Evolutionary conservation across 2,797 vertebrate species (phyloP), one percentile per base, ranked within the genome.

Genomic region (Lacerta agilis): DNA sequence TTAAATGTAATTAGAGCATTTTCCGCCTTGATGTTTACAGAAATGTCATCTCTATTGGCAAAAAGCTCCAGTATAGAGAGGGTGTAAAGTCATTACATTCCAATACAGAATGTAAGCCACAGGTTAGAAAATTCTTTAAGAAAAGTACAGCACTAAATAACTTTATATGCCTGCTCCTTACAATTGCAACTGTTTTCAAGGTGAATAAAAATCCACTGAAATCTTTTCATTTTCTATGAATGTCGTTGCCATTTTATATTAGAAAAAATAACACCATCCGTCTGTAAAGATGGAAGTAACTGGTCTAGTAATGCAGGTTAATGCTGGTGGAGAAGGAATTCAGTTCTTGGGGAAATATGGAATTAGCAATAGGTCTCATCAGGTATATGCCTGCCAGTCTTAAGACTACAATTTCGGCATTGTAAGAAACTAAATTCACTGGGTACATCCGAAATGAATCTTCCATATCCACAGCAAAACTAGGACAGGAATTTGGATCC

Each of bases 211-310:
- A 69, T 86, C 4, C 1, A 6, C 0, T 69, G 2, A 17, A 80
- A 13, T 69, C 27, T 71, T 82, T 79, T n/a, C 8, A 25, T 86
- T 91, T 86, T 64, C 15, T 87, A 3, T 27, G 79, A 6, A 88
- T 29, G 61, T 86, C 4, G 13, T 89, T 88, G 27, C 64, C 23
- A n/a, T 0, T 29, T 61, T 67, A 33, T 78, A 84, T 45, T 85
- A 76, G 75, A 72, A 38, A 29, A 23, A 0, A 81, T 82, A 13
- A 71, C 29, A 64, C 18, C 13, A 0, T 81, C 71, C 17, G 55
- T 38, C 61, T 64, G 61, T 8, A 2, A 88, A 91, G 94, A 90
- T 33, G 67, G 58, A 89, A 83, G 79, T 81, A 85, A 77, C 20
- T 85, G 29, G 1, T 71, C 43, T 17, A 8, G 85, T 69, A 80